Evolutionary conservation across 2,797 vertebrate genomes (phyloP).

Genomic region (Lithobates sylvaticus): DNA sequence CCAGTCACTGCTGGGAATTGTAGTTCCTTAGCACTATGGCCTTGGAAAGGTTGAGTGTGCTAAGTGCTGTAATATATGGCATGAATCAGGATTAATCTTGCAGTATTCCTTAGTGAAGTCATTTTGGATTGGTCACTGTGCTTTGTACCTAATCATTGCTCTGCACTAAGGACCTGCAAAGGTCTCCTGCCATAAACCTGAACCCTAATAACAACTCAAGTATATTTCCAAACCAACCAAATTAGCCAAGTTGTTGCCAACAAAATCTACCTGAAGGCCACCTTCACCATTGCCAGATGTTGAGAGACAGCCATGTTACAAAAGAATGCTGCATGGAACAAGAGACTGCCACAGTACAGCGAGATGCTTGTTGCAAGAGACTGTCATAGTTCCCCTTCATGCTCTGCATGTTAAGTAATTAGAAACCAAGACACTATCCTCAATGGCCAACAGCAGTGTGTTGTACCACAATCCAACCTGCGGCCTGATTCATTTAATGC

Average conservation of each 20-base stretch:
- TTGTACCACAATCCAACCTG: background rate
- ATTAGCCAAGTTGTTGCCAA: background rate
- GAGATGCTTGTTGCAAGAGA: background rate
- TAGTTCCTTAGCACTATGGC: background rate
- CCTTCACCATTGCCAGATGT: background rate
- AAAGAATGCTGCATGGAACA: background rate
- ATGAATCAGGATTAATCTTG: background rate
- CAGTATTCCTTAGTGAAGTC: background rate
- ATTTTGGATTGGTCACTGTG: background rate
- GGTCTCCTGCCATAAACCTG: no score
- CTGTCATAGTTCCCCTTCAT: background rate
- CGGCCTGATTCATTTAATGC: no score
- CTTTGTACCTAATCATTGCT: background rate
- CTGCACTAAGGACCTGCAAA: background rate
- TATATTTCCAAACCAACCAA: background rate
- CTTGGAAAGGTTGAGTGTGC: background rate
- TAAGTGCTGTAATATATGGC: background rate
- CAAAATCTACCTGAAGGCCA: background rate
- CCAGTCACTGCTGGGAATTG: background rate
- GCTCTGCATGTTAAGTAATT: background rate
- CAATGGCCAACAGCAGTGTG: background rate
- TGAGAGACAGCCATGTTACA: background rate
- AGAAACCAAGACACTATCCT: background rate
- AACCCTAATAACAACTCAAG: background rate
- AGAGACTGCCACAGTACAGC: background rate